phyloP scores from a whole-genome alignment of 1,140 invertebrate species.

The Zaprionus kolodkinae region DNA sequence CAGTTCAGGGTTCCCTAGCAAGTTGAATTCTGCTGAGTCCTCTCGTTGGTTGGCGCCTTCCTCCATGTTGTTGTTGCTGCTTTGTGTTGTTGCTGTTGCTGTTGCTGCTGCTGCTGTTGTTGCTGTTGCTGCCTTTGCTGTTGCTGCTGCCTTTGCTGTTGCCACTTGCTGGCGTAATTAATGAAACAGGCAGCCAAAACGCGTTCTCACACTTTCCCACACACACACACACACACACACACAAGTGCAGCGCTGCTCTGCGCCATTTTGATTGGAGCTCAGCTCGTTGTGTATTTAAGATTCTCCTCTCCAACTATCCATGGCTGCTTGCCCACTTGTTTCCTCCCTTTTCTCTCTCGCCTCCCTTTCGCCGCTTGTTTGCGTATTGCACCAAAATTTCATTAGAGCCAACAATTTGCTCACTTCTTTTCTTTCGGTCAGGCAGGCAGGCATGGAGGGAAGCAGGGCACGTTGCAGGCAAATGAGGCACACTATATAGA shows the following conservation, averaged over 20 bases:
- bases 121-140: slow-evolving; percentile 2
- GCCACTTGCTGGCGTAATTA: slow-evolving; percentile 66
- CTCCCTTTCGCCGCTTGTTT: slow-evolving; percentile 5
- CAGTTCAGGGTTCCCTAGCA: slow-evolving; percentile 17
- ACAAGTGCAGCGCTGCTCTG: slow-evolving; percentile 18
- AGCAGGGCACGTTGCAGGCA: slow-evolving; percentile 19
- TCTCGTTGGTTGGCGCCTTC: neutral
- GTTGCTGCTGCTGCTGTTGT: slow-evolving; percentile 12
- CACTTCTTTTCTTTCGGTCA: slow-evolving; percentile 24
- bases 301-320: slow-evolving; percentile 18
- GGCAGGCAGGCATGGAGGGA: neutral
- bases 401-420: slow-evolving; percentile 50
- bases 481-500: neutral
- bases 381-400: slow-evolving; percentile 65
- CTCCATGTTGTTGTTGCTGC: too few relatives aligned
- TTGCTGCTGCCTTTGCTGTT: neutral
- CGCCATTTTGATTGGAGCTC: slow-evolving; percentile 34
- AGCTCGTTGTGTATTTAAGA: slow-evolving; percentile 8
- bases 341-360: neutral
- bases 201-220: slow-evolving; percentile 13
- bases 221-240: slow-evolving; percentile 12
- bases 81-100: neutral
- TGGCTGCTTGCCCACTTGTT: slow-evolving; percentile 10
- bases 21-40: slow-evolving; percentile 26
- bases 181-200: slow-evolving; percentile 56